phyloP scores from a whole-genome alignment of 2,113 vertebrate species.

The Mirounga angustirostris region DNA sequence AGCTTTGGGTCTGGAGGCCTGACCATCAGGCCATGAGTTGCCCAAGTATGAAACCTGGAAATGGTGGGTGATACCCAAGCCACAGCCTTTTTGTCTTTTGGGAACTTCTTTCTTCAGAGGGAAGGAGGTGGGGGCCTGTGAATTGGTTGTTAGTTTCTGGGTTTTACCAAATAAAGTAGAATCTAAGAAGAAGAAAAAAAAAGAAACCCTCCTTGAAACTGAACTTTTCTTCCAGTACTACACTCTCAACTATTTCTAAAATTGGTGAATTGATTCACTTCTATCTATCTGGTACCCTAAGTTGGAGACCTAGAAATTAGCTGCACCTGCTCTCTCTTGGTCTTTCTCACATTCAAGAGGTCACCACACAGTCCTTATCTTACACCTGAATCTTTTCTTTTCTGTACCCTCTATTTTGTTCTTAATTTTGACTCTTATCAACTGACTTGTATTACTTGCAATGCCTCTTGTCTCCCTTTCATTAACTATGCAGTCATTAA shows the following conservation, averaged over 20 bases:
- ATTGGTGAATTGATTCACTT: background rate
- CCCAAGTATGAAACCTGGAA: slow-evolving; percentile 20
- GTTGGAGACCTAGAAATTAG: background rate
- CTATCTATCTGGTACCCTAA: background rate
- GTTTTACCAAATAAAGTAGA: slow-evolving; percentile 92
- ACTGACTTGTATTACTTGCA: background rate
- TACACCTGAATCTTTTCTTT: background rate
- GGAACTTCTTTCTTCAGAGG: slow-evolving; percentile 69
- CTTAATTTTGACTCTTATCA: background rate
- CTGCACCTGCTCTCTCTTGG: background rate
- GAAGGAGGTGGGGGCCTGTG: slow-evolving; percentile 66
- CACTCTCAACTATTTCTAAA: background rate
- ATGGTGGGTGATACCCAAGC: slow-evolving; percentile 46
- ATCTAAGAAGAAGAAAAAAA: slow-evolving; percentile 80
- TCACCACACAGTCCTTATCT: background rate
- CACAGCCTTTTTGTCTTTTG: slow-evolving; percentile 57
- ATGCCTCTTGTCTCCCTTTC: background rate
- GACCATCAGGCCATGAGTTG: slow-evolving; percentile 21
- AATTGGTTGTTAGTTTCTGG: slow-evolving; percentile 81
- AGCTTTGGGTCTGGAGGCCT: slow-evolving; percentile 33
- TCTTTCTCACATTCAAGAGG: background rate
- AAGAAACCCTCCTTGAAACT: background rate
- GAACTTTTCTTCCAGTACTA: background rate
- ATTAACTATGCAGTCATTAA: background rate
- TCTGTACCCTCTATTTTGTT: background rate